Percentiles rank a stretch among this genome's conserved stretches.
Evolutionary conservation across 1,140 invertebrate species (phyloP).

Genomic region (Piezodorus guildinii): DNA sequence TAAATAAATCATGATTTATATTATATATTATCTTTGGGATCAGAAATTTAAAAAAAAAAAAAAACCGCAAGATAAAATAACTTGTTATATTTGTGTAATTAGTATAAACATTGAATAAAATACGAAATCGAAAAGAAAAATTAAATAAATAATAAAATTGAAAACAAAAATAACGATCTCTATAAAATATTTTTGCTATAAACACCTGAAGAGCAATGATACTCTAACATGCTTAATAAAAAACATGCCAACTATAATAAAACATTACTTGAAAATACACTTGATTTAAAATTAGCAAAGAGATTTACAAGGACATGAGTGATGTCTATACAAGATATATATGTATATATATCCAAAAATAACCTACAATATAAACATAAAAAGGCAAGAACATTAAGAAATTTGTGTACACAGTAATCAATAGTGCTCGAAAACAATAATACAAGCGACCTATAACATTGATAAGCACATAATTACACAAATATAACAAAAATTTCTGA

Average conservation of each 20-base stretch:
- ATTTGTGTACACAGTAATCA: constrained; percentile 10
- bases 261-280: neutral
- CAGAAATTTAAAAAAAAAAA: neutral
- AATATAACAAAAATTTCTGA: constrained; percentile 15
- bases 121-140: neutral
- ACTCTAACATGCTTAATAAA: constrained; percentile 10
- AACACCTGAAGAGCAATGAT: constrained; percentile 2
- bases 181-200: neutral
- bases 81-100: constrained; percentile 18
- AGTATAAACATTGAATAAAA: neutral
- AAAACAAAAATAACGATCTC: neutral
- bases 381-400: constrained; percentile 7
- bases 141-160: neutral
- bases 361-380: constrained; percentile 8
- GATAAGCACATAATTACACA: constrained; percentile 17
- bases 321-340: neutral
- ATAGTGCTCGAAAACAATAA: constrained; percentile 17
- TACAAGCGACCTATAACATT: constrained; percentile 17
- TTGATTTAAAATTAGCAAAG: neutral
- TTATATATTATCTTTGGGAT: no score
- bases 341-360: neutral
- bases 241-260: constrained; percentile 8
- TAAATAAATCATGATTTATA: neutral
- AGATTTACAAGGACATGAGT: neutral
- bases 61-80: neutral